These are phyloP conservation scores for Lepidurus couesii DNA, from an alignment of 1,140 invertebrate species.

Conservation along the genomic window DNA sequence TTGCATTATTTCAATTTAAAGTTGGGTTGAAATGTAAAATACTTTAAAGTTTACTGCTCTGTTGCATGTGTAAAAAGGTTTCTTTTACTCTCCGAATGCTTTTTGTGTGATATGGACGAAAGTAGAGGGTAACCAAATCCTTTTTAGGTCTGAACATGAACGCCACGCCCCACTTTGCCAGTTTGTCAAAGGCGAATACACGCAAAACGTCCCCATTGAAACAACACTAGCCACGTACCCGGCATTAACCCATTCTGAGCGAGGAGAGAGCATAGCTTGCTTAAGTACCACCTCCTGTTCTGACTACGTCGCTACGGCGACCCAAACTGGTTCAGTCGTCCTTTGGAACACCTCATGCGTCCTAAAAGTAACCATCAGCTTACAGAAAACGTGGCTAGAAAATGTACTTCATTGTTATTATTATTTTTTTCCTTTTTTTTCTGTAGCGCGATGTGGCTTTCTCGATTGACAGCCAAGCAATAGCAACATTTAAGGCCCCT, in stretches of 20 bases:
- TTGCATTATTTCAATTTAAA: not conserved
- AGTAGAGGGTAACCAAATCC: not conserved
- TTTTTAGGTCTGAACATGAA: conserved; percentile 79
- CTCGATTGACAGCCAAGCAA: conserved; percentile 42
- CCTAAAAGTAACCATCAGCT: conserved; percentile 51
- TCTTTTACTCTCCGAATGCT: not conserved
- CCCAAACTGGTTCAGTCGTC: conserved; percentile 53
- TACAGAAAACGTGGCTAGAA: not conserved
- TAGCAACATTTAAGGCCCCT: too few relatives aligned
- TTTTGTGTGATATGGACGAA: not conserved
- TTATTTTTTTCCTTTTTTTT: conserved; percentile 31
- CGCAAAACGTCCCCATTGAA: conserved; percentile 87
- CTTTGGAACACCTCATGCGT: conserved; percentile 70
- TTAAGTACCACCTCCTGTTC: conserved; percentile 62
- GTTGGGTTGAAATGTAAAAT: not conserved
- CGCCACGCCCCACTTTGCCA: conserved; percentile 86
- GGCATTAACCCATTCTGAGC: conserved; percentile 53
- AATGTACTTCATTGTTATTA: conserved; percentile 22
- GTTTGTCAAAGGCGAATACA: conserved; percentile 88
- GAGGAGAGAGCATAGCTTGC: conserved; percentile 58
- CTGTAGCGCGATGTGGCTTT: conserved; percentile 47
- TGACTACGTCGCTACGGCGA: conserved; percentile 55
- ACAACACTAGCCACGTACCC: conserved; percentile 83
- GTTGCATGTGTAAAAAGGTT: too few relatives aligned
- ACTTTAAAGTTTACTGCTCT: not conserved